A percentile compares a stretch with the other conserved stretches of the same genome.
Evolutionary conservation across 1,140 invertebrate species (phyloP).

Genomic region (Cotesia typhae): DNA sequence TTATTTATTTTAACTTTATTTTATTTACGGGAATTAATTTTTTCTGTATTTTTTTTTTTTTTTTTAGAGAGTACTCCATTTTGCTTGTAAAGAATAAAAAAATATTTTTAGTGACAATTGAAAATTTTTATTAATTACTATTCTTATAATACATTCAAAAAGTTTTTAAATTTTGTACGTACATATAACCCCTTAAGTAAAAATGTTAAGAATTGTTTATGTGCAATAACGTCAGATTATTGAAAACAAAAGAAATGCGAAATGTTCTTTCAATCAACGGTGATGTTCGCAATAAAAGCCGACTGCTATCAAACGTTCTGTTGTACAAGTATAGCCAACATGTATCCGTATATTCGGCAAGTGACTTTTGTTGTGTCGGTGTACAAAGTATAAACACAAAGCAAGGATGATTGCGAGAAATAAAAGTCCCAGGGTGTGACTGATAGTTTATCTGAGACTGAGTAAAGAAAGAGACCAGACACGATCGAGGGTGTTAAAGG

Average conservation of each 20-base stretch:
- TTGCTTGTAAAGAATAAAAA: too few species aligned
- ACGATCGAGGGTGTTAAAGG: conserved; percentile 26
- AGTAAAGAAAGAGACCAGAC: conserved; percentile 37
- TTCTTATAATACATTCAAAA: too few species aligned
- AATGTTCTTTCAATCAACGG: conserved; percentile 22
- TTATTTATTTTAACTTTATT: too few species aligned
- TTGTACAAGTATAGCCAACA: background rate
- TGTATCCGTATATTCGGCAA: background rate
- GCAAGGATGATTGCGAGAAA: conserved; percentile 54
- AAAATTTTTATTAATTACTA: too few species aligned
- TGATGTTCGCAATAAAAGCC: conserved; percentile 27
- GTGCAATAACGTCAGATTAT: too few species aligned
- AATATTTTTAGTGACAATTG: too few species aligned
- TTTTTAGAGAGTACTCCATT: too few species aligned
- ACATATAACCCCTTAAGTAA: too few species aligned
- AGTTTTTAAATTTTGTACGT: too few species aligned
- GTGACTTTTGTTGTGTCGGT: background rate
- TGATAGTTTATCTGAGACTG: conserved; percentile 54
- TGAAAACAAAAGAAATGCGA: background rate
- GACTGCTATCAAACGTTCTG: conserved; percentile 20
- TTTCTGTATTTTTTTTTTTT: too few species aligned
- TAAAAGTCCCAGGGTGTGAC: conserved; percentile 61
- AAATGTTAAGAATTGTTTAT: too few species aligned
- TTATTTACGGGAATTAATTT: too few species aligned
- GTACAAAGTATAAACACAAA: background rate